Base-by-base conservation (phyloP, 2,797 vertebrate species). In the Schizopygopsis pylzovi region DNA sequence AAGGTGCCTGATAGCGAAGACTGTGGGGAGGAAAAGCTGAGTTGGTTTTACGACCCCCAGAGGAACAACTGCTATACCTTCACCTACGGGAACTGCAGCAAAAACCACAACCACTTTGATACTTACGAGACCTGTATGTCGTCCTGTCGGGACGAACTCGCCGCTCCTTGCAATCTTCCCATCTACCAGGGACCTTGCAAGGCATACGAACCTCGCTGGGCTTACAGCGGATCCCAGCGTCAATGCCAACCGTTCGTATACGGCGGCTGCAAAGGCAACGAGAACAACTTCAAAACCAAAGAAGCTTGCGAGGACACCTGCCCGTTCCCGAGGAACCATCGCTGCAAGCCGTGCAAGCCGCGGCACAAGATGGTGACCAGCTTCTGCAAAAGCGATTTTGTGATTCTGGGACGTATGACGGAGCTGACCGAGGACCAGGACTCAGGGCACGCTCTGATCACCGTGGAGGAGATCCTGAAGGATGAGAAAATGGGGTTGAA, bases 401-500 rank as follows among this genome's bases (percentile, higher is more conserved):
- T 98, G 49, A 96, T 99, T 88, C 88, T 99, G 84, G 98, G 98
- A 52, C 96, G 92, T 0, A 95, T 99, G 92, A 96, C 95, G 0
- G 98, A 98, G 89, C 91, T 99, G 72, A 96, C 95, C 0, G 96
- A 98, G 92, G 98, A 98, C 87, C 95, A 95, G 37, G 97, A 97
- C 88, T 95, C 96, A 0, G 98, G 97, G 13, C 97, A 96, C 0
- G 98, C 97, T 16, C 95, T 99, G 4, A 95, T 99, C 88, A 96
- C 92, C 0, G 96, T 99, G 89, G 98, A 99, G 6, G 97, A 99
- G 93, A 97, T 99, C 78, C 94, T 99, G 11, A 99, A 99, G 88
- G 98, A 99, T 0, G 98, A 99, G 88, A 97, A 98, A 94, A 99
- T 99, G 98, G 98, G 98, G 70, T 96, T 99, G 79, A 96, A 95